Percentiles rank a stretch among this genome's conserved stretches.
Evolutionary conservation across 2,797 vertebrate species (phyloP).

Genomic region (Sebastes vulpes): DNA sequence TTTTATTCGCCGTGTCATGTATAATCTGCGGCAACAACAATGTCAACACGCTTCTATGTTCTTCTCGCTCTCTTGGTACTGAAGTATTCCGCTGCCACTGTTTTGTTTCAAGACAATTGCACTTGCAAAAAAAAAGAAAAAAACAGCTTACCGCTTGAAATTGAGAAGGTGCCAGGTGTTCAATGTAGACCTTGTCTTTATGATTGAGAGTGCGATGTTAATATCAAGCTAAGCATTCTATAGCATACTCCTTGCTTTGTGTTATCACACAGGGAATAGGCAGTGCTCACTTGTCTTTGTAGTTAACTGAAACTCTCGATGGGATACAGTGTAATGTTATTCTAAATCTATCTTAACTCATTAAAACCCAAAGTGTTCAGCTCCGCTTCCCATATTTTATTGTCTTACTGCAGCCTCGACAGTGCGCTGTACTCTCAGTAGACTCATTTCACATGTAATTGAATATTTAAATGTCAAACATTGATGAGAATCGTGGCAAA

Average conservation of each 20-base stretch:
- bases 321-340: conserved; percentile 67
- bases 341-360: conserved; percentile 72
- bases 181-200: conserved; percentile 49
- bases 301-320: conserved; percentile 66
- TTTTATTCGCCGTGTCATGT: conserved; percentile 79
- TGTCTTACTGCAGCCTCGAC: conserved; percentile 45
- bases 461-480: conserved; percentile 76
- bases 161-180: conserved; percentile 62
- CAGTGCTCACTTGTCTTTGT: conserved; percentile 65
- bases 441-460: conserved; percentile 69
- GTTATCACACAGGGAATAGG: conserved; percentile 56
- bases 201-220: conserved; percentile 53
- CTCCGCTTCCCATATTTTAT: conserved; percentile 53
- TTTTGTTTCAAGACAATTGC: conserved; percentile 64
- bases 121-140: conserved; percentile 5
- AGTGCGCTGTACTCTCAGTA: conserved; percentile 45
- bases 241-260: conserved; percentile 41
- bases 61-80: conserved; percentile 40
- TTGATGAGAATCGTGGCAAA: conserved; percentile 50
- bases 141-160: conserved; percentile 31
- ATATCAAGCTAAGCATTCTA: conserved; percentile 47
- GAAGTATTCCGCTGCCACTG: conserved; percentile 42
- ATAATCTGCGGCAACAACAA: conserved; percentile 83
- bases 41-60: conserved; percentile 64
- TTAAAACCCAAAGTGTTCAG: conserved; percentile 69